These are phyloP conservation scores for Meleagris gallopavo DNA, from an alignment of 2,113 vertebrate genomes.

Conservation along the genomic window DNA sequence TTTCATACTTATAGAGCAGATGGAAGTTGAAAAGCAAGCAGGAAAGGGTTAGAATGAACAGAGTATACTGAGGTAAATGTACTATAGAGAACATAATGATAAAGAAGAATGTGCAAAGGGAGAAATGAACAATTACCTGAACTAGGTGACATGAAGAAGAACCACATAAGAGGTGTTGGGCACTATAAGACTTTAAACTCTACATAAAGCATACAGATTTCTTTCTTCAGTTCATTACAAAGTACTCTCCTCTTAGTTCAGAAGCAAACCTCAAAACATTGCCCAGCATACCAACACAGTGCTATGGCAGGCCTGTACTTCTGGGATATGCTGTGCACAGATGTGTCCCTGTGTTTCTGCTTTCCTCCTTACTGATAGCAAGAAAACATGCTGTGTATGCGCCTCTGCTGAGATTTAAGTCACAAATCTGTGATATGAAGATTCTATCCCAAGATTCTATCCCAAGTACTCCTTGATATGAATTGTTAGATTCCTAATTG, in stretches of 20 bases:
- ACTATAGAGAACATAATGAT: neutral
- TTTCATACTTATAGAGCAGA: neutral
- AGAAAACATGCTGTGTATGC: neutral
- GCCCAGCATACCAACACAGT: rapidly evolving
- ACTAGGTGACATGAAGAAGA: neutral
- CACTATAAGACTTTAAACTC: neutral
- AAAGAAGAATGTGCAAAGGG: neutral
- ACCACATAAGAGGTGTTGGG: neutral
- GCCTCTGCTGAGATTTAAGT: neutral
- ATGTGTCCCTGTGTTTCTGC: neutral
- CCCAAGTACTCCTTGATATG: neutral
- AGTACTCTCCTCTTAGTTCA: neutral
- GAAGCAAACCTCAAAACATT: neutral
- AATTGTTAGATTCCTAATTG: neutral
- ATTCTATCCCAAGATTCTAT: neutral
- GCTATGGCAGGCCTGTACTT: neutral
- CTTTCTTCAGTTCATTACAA: neutral
- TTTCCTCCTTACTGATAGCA: neutral
- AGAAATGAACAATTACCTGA: neutral
- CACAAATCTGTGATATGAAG: neutral
- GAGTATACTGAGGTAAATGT: neutral
- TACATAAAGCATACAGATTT: neutral
- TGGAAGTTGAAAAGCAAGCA: neutral
- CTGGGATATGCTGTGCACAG: neutral
- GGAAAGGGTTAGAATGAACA: neutral